Conservation (phyloP, 2,113 vertebrate species). For the Labeo rohita region DNA sequence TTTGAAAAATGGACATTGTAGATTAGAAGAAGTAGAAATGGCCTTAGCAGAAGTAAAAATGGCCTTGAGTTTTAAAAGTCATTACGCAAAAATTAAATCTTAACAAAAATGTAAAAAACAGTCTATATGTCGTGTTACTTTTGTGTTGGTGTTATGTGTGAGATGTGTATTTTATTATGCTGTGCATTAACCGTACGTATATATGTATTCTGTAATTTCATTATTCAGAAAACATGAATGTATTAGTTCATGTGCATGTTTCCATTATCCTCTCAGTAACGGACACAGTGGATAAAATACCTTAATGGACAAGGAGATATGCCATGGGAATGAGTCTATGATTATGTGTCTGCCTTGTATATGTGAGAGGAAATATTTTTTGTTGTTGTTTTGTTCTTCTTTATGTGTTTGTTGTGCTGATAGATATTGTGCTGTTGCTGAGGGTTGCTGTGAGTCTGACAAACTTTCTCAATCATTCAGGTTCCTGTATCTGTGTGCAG, state of each 20-base stretch:
- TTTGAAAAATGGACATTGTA: too few species aligned
- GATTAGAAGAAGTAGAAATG: too few species aligned
- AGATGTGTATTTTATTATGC: neutral
- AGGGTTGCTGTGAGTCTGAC: neutral
- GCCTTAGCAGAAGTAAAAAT: too few species aligned
- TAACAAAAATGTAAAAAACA: too few species aligned
- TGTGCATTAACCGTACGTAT: neutral
- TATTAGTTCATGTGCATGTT: neutral
- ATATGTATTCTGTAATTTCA: neutral
- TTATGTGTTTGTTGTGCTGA: neutral
- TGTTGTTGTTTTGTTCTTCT: neutral
- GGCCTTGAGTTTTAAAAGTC: too few species aligned
- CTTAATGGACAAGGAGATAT: neutral
- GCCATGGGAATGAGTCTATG: neutral
- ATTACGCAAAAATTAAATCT: too few species aligned
- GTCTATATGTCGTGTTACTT: neutral
- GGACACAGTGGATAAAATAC: neutral
- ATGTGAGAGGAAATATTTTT: neutral
- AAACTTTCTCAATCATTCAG: slow-evolving; percentile 36
- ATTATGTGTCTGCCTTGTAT: neutral
- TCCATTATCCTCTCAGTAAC: neutral
- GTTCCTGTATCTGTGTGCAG: slow-evolving; percentile 64
- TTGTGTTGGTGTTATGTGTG: neutral
- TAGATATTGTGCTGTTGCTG: neutral
- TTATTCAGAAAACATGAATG: neutral